phyloP scores from a whole-genome alignment of 1,140 invertebrate species.

The Proctacanthus coquilletti region DNA sequence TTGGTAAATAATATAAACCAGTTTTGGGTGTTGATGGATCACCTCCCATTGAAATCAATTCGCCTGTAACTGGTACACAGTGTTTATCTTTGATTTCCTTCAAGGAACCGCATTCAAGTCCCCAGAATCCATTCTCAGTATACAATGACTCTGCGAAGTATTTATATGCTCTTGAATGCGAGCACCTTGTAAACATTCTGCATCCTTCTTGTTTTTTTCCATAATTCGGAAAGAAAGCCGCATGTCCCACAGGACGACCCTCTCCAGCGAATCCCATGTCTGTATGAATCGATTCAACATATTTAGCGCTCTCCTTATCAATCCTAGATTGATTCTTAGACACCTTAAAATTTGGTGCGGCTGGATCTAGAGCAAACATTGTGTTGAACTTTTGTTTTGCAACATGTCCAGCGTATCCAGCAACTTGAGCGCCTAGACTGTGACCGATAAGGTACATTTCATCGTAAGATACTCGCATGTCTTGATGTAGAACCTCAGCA shows the following conservation, averaged over 20 bases:
- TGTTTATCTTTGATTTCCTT: conserved; percentile 6
- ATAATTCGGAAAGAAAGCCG: conserved; percentile 36
- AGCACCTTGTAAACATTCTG: conserved; percentile 24
- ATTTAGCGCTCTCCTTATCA: conserved; percentile 14
- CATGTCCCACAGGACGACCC: conserved; percentile 25
- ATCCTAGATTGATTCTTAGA: conserved; percentile 11
- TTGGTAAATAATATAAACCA: conserved; percentile 11
- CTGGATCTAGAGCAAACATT: conserved; percentile 30
- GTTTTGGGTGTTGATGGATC: conserved; percentile 10
- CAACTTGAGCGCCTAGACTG: conserved; percentile 30
- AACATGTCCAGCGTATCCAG: conserved; percentile 20
- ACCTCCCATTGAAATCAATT: conserved; percentile 8
- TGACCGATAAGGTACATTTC: conserved; percentile 27
- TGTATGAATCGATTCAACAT: conserved; percentile 43
- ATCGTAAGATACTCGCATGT: conserved; percentile 17
- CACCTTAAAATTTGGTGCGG: conserved; percentile 12
- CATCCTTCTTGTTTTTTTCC: conserved; percentile 39
- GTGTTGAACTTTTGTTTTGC: conserved; percentile 18
- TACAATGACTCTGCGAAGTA: conserved; percentile 37
- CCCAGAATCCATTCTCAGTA: conserved; percentile 23
- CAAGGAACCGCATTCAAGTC: too few species aligned
- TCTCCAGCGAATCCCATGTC: conserved; percentile 36
- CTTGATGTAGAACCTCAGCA: conserved; percentile 22
- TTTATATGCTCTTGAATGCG: conserved; percentile 34
- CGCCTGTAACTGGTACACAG: conserved; percentile 6